Evolutionary conservation across 2,888 invertebrate species (phyloP), one percentile per base, ranked within the genome.

Genomic region (Hydrotaea diabolus): DNA sequence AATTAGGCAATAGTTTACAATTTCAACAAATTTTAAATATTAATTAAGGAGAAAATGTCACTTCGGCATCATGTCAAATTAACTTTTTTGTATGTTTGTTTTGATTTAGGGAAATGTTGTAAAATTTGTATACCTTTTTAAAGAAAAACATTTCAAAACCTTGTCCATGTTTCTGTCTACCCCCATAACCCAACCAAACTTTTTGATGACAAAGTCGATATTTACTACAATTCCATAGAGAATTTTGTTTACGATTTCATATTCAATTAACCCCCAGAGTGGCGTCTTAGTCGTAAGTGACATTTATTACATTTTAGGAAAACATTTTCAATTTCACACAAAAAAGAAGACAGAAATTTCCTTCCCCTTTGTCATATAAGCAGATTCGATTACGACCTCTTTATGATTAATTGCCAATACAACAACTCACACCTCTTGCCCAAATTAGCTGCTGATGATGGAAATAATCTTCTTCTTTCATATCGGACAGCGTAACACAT

Each of bases 321-420:
- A 59, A 59, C 13, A 23, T 26, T 59, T 21, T 26, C 26, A 15
- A 59, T 2, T 15, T 59, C 26, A 15, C 26, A 23, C 7, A n/a
- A n/a, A n/a, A 49, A 1, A 39, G 4, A 4, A 11, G 39, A 39
- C 39, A 39, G 9, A 62, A 59, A 43, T 43, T 4, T 2, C 49
- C 49, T 2, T 49, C n/a, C 49, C n/a, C 49, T n/a, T 3, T 7
- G n/a, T 36, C 31, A 31, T 62, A 21, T 26, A 2, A 3, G 5
- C n/a, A n/a, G 59, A 26, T 36, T 31, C 17, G 62, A 31, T 59
- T 59, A 59, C 62, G 62, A 62, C 62, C 62, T 31, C 36, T 43
- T 66, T 66, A 66, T 43, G 66, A 66, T 66, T 66, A 39, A 39
- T 66, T 39, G 43, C 66, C 4, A 17, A 66, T 66, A 39, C 43